Evolutionary conservation across 2,113 vertebrate species (phyloP).

Genomic region (Microcebus ravelobensis): DNA sequence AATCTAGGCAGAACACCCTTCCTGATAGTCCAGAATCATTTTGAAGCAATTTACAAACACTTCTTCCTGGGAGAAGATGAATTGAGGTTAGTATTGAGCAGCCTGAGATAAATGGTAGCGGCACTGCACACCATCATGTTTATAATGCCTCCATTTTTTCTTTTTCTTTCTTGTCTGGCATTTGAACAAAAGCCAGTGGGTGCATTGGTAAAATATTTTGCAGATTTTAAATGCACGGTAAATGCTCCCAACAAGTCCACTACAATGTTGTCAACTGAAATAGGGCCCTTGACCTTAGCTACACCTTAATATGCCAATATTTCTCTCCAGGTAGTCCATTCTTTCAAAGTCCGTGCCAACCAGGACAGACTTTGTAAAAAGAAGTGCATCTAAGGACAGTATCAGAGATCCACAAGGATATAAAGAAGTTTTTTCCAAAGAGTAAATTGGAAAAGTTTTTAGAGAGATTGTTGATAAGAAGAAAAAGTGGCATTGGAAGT

Average conservation of each 20-base stretch:
- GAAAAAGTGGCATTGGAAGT: not conserved
- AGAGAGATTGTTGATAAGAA: not conserved
- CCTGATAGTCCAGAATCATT: not conserved
- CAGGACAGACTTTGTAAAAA: not conserved
- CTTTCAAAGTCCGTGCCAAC: not conserved
- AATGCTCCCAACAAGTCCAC: not conserved
- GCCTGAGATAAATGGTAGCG: constrained; percentile 35
- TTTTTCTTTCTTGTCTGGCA: not conserved
- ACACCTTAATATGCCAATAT: not conserved
- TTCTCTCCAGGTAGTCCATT: not conserved
- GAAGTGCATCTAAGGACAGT: not conserved
- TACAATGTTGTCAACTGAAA: not conserved
- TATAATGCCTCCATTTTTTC: not conserved
- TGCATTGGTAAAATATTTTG: not conserved
- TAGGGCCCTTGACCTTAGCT: not conserved
- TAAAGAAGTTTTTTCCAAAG: constrained; percentile 50
- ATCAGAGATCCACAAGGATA: not conserved
- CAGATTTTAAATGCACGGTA: not conserved
- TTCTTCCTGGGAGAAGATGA: constrained; percentile 34
- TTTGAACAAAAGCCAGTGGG: not conserved
- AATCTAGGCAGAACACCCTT: not conserved
- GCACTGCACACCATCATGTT: not conserved
- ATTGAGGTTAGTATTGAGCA: not conserved
- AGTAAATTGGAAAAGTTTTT: constrained; percentile 40
- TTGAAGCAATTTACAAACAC: constrained; percentile 30